A percentile compares a stretch with the other conserved stretches of the same genome.
Conservation (phyloP, 2,888 invertebrate species). For the Synanthedon andrenaeformis region DNA sequence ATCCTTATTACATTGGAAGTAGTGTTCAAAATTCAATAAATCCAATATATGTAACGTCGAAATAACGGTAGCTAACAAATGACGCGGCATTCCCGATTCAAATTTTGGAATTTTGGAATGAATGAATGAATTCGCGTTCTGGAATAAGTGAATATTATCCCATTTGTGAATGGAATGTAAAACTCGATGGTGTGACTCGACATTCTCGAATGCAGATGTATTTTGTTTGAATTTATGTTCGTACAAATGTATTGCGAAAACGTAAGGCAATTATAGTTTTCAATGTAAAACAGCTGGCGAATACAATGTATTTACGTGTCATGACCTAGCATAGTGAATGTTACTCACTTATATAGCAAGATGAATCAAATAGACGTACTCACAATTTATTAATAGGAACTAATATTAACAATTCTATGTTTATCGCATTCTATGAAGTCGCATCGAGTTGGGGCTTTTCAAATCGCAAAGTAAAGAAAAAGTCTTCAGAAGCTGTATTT, state of each 20-base stretch:
- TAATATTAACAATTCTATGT: too few species aligned
- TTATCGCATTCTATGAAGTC: too few species aligned
- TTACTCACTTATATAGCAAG: too few species aligned
- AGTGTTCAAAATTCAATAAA: background rate
- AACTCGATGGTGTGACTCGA: constrained; percentile 34
- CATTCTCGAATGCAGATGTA: constrained; percentile 7
- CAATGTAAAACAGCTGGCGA: background rate
- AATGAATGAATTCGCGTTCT: constrained; percentile 41
- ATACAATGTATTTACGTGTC: background rate
- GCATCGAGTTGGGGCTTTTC: too few species aligned
- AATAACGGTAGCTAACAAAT: constrained; percentile 15
- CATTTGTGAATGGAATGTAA: constrained; percentile 14
- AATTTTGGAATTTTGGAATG: constrained; percentile 39
- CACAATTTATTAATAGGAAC: too few species aligned
- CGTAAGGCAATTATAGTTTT: background rate
- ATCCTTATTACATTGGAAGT: background rate
- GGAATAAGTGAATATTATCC: constrained; percentile 20
- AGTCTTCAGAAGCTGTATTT: too few species aligned
- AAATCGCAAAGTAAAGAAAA: too few species aligned
- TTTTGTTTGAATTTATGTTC: background rate
- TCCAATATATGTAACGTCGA: background rate
- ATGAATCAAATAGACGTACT: too few species aligned
- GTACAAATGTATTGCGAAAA: background rate
- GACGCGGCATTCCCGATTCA: constrained; percentile 48
- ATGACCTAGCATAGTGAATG: background rate